Base-by-base conservation (phyloP, 2,888 invertebrate species). In the Callinectes sapidus region DNA sequence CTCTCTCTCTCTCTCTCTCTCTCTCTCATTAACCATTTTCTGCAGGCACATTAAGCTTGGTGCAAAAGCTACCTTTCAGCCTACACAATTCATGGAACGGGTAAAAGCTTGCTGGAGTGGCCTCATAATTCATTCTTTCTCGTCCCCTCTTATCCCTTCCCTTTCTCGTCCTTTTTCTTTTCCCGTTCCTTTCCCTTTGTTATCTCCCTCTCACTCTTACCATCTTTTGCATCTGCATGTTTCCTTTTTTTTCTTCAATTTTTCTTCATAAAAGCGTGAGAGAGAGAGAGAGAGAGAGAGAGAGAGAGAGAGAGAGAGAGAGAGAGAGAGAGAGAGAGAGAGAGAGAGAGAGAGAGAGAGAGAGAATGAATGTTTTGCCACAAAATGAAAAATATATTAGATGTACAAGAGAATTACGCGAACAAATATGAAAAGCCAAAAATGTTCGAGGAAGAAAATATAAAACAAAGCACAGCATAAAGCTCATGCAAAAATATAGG, bases 231-330 rank as follows among this genome's bases (percentile, higher is more conserved):
- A 48, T 48, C 48, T 48, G 48, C 48, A 6, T 48, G 5, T 48
- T 48, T 48, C 61, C 1, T 61, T 61, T 61, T 39, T 39, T 39
- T 2, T 39, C 39, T 39, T 61, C 18, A 61, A 61, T 61, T 61
- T 18, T 61, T 18, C 61, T 61, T 61, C 5, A 61, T 61, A 18
- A 55, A 13, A 55, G 55, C 2, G 55, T 6, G 55, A 55, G 55
- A 55, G 55, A 55, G 55, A 55, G 55, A 55, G 55, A 55, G 55
- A 55, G 55, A 61, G 61, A 61, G 61, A 61, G 61, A 61, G 61
- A 61, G 61, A 61, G 61, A 61, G 61, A 61, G 61, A 61, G 61
- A 61, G 61, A 61, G 61, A 61, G 61, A 61, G 61, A 61, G 61
- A 61, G 61, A 61, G 61, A 61, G 61, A 61, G 61, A 61, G 61